Base-by-base conservation (phyloP, 1,140 invertebrate species). In the Hirudo medicinalis region DNA sequence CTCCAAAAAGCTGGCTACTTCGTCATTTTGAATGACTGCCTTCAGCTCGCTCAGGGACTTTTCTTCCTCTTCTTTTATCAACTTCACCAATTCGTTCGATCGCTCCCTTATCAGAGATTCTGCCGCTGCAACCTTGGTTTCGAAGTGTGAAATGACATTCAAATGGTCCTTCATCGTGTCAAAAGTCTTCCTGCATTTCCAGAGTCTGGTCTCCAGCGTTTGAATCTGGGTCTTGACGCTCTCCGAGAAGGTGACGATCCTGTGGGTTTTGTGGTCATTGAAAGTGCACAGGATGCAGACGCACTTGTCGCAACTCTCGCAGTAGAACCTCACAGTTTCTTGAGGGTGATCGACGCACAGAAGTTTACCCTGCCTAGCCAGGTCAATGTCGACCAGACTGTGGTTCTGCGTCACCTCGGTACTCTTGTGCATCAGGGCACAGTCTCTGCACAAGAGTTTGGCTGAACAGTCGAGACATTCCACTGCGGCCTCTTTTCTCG, bases 261-360 rank as follows among this genome's bases (percentile, higher is more conserved):
- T 79, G 74, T 83, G 82, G 69, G 79, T 79, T 29, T 78, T 76
- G 72, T 83, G 80, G 71, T 80, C 78, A 68, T 81, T 78, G 76
- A 81, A 82, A 15, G 81, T 79, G 72, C 82, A 83, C n/a, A 82
- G 75, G 49, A 82, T 77, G 76, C 81, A 82, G 25, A 82, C 76
- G 70, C 80, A 81, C 17, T 73, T 75, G 67, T 81, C 78, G 70
- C 82, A 83, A 15, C 78, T 78, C 72, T 82, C 80, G 72, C 82
- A 83, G 75, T 79, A 83, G 73, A 80, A 83, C 1, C 81, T 75
- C 15, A 83, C 79, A 15, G 75, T 76, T 73, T 83, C 82, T 19
- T 79, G 80, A 0, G 76, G 76, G 72, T 83, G 82, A 6, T 73
- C 77, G 72, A 80, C 80, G 69, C 82, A 83, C 67, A 79, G 77